phyloP scores from a whole-genome alignment of 1,140 invertebrate genomes.

The Drosophila auraria region DNA sequence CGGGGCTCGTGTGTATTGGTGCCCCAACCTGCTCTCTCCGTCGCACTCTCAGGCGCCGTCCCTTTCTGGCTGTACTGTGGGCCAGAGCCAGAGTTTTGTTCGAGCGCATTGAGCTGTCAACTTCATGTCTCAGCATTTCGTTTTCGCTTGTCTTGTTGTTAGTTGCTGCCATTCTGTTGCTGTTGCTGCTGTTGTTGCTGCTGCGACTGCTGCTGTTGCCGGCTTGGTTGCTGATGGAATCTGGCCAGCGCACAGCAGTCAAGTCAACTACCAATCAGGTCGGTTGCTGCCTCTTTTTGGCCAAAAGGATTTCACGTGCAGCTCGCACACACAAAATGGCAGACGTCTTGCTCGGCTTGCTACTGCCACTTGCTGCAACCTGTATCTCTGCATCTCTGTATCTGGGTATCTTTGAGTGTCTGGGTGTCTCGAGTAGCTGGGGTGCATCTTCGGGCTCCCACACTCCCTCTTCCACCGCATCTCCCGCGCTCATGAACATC shows the following conservation, averaged over 20 bases:
- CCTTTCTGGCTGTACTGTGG: conserved; percentile 25
- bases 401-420: conserved; percentile 8
- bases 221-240: conserved; percentile 72
- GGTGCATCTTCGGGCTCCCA: conserved; percentile 2
- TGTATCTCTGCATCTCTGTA: conserved; percentile 42
- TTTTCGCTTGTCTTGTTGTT: conserved; percentile 71
- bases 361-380: conserved; percentile 57
- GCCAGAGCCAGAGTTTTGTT: conserved; percentile 67
- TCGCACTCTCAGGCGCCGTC: conserved; percentile 14
- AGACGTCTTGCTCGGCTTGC: conserved; percentile 66
- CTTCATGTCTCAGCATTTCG: conserved; percentile 82
- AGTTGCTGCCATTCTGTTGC: conserved; percentile 32
- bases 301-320: conserved; percentile 79
- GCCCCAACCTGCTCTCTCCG: conserved; percentile 16
- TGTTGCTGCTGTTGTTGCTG: conserved; percentile 47
- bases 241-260: conserved; percentile 63
- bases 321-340: conserved; percentile 66
- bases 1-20: conserved; percentile 29
- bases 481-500: background rate
- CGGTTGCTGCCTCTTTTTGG: conserved; percentile 71
- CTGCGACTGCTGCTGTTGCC: conserved; percentile 18
- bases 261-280: conserved; percentile 82
- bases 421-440: conserved; percentile 1
- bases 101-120: conserved; percentile 82
- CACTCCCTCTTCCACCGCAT: background rate